phyloP scores from a whole-genome alignment of 2,113 vertebrate genomes.

The Trichechus manatus region DNA sequence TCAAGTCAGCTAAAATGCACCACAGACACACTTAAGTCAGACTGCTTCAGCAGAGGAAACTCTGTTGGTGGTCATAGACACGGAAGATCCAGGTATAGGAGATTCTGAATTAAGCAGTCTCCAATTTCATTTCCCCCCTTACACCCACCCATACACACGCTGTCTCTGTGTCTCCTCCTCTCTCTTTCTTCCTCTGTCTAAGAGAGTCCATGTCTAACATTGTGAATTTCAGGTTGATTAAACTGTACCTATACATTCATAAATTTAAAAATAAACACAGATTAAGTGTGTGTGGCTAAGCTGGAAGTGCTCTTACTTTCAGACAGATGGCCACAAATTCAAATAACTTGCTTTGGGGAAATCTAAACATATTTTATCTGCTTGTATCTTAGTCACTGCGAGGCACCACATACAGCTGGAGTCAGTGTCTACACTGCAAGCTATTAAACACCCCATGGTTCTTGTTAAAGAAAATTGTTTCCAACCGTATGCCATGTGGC shows the following conservation, averaged over 20 bases:
- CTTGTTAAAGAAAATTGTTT: constrained; percentile 77
- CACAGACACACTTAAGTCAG: constrained; percentile 80
- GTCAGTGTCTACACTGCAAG: constrained; percentile 65
- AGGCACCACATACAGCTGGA: constrained; percentile 45
- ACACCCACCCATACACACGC: neutral
- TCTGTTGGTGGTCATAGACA: constrained; percentile 89
- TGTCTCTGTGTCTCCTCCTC: neutral
- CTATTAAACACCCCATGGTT: constrained; percentile 72
- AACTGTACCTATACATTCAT: constrained; percentile 63
- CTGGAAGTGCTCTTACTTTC: constrained; percentile 81
- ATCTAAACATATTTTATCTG: constrained; percentile 82
- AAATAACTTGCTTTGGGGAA: constrained; percentile 78
- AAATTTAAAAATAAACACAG: constrained; percentile 81
- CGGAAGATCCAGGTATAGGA: constrained; percentile 85
- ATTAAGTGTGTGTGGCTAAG: constrained; percentile 73
- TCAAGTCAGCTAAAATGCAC: constrained; percentile 83
- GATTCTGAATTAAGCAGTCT: constrained; percentile 83
- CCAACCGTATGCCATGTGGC: constrained; percentile 73
- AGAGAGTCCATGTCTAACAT: constrained; percentile 35
- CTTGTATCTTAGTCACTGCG: constrained; percentile 58
- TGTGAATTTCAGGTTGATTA: constrained; percentile 73
- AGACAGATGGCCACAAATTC: constrained; percentile 78
- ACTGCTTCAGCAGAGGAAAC: constrained; percentile 75
- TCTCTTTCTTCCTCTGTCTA: neutral
- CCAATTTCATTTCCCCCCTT: constrained; percentile 59